Base-by-base conservation (phyloP, 2,113 vertebrate genomes). In the Madoqua kirkii region DNA sequence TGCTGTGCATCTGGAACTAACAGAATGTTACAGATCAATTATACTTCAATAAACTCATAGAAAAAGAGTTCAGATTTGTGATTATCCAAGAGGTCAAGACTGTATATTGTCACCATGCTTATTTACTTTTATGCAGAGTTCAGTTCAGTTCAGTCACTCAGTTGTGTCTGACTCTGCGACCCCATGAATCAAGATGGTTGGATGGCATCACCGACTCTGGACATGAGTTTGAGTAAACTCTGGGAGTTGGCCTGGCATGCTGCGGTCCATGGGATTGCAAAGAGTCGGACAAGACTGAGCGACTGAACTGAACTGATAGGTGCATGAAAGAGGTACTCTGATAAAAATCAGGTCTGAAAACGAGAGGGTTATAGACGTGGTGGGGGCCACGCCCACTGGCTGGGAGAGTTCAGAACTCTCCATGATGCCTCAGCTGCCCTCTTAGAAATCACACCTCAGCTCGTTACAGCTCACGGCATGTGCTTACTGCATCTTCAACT, bases 371-470 rank as follows among this genome's bases (percentile, higher is more conserved):
- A 55, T 29, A 84, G 60, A 31, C 0, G 0, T 4, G 21, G 54
- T 1, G 2, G 29, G n/a, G 85, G 27, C 7, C 21, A 13, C 0
- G 17, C 23, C 19, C 27, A 1, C 50, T 9, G 1, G 27, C 11
- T 36, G 43, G 87, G 40, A 57, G 33, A 14, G 14, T 57, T 67
- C 48, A 21, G 25, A 78, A 48, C 6, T 19, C 79, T 82, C 29
- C 1, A 2, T 12, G 15, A 67, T 16, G 17, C 81, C 57, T 50
- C 40, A 8, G 19, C 36, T 19, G 7, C 59, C 29, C 25, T 27
- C 59, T 59, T 15, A 54, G 31, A 54, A 33, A 82, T 5, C 31
- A 27, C 25, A 16, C 15, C 45, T 14, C 55, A 62, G 15, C 52
- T 36, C 50, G n/a, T 10, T 55, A n/a, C 33, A 48, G 79, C 13